These are phyloP conservation scores for Nephotettix cincticeps DNA, from an alignment of 1,140 invertebrate genomes.

Conservation along the genomic window DNA sequence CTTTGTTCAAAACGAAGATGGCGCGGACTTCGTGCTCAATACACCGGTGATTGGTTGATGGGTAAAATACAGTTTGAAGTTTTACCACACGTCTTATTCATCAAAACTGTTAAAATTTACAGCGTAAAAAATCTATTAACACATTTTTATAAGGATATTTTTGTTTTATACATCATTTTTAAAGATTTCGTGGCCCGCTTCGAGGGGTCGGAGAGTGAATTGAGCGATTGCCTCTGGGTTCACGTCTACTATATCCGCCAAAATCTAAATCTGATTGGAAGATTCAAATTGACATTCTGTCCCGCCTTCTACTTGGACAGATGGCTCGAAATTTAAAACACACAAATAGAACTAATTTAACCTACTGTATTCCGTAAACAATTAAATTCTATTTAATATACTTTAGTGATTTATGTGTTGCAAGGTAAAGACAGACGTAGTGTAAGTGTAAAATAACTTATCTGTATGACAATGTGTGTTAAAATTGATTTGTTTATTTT, in stretches of 20 bases:
- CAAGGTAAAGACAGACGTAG: too few species aligned
- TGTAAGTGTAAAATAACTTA: too few species aligned
- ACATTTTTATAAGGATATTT: too few species aligned
- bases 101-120: slow-evolving; percentile 10
- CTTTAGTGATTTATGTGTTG: too few species aligned
- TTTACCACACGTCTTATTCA: slow-evolving; percentile 23
- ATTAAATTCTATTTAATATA: too few species aligned
- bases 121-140: too few species aligned
- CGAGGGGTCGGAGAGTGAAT: slow-evolving; percentile 60
- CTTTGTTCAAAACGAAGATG: slow-evolving; percentile 82
- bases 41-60: slow-evolving; percentile 56
- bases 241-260: slow-evolving; percentile 44
- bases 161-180: slow-evolving; percentile 16
- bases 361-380: too few species aligned
- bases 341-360: too few species aligned
- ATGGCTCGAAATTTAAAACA: slow-evolving; percentile 6
- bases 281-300: slow-evolving; percentile 6
- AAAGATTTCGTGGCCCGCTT: slow-evolving; percentile 31
- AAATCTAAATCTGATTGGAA: not conserved
- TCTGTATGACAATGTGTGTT: too few species aligned
- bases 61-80: slow-evolving; percentile 37
- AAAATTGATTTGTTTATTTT: too few species aligned
- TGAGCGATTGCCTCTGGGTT: slow-evolving; percentile 44
- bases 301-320: not conserved
- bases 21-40: slow-evolving; percentile 67